Evolutionary conservation across 2,797 vertebrate genomes (phyloP).

Genomic region (Cercopithecus neglectus): DNA sequence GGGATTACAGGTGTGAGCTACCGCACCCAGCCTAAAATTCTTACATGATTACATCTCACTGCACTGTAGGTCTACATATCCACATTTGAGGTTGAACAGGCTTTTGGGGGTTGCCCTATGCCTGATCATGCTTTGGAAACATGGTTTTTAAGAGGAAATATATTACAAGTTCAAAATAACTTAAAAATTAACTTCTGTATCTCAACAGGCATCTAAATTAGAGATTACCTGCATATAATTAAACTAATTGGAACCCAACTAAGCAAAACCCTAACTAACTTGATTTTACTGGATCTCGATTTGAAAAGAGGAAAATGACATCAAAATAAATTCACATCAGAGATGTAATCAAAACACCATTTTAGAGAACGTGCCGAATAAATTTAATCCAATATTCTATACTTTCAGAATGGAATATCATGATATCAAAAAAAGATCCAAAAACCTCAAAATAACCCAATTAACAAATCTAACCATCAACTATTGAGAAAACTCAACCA

Average conservation of each 20-base stretch:
- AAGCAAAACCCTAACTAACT: not conserved
- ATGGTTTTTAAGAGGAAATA: not conserved
- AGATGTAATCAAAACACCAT: not conserved
- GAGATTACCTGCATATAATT: not conserved
- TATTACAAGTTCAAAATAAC: slow-evolving; percentile 8
- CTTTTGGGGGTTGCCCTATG: not conserved
- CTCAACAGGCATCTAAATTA: slow-evolving; percentile 33
- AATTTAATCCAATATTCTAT: not conserved
- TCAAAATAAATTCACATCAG: slow-evolving; percentile 4
- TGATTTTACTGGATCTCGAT: not conserved
- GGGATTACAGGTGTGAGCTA: not conserved
- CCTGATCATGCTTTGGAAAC: not conserved
- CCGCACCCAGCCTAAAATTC: not conserved
- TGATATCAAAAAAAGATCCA: not conserved
- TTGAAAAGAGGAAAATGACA: slow-evolving; percentile 31
- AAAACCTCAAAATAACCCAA: not conserved
- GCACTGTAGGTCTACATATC: not conserved
- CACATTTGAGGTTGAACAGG: not conserved
- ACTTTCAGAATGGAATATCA: slow-evolving; percentile 22
- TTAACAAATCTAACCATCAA: slow-evolving; percentile 24
- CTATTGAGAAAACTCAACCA: slow-evolving; percentile 24
- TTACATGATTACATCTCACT: no score
- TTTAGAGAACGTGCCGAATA: not conserved
- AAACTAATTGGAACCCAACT: not conserved
- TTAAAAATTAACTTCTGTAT: not conserved